A percentile compares a stretch with the other conserved stretches of the same genome.
phyloP scores from a whole-genome alignment of 1,140 invertebrate species.

The Lordiphosa stackelbergi region DNA sequence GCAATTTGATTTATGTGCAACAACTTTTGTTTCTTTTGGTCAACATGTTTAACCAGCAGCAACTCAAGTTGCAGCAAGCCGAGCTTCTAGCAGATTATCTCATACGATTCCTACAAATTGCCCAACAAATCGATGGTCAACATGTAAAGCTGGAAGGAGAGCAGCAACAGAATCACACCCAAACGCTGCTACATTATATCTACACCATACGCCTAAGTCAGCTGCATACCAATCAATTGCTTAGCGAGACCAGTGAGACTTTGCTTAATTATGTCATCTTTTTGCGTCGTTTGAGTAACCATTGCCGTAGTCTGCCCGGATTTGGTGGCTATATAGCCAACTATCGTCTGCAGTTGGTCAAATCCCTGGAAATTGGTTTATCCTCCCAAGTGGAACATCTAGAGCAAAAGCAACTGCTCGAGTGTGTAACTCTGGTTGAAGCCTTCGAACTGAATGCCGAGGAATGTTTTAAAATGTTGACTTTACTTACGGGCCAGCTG shows the following conservation, averaged over 20 bases:
- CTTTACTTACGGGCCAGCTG: conserved; percentile 35
- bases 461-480: conserved; percentile 58
- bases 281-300: conserved; percentile 45
- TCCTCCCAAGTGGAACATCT: conserved; percentile 20
- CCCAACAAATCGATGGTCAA: conserved; percentile 37
- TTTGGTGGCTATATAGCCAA: conserved; percentile 46
- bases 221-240: conserved; percentile 47
- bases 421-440: conserved; percentile 50
- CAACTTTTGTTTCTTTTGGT: conserved; percentile 48
- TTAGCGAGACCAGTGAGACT: conserved; percentile 38
- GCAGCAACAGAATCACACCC: conserved; percentile 23
- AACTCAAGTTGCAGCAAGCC: conserved; percentile 34
- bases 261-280: conserved; percentile 54
- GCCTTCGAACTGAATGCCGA: conserved; percentile 45
- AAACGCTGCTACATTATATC: conserved; percentile 63
- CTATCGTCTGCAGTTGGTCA: conserved; percentile 60
- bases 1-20: conserved; percentile 65
- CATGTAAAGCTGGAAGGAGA: conserved; percentile 9
- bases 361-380: conserved; percentile 52
- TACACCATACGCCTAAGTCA: conserved; percentile 48
- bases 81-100: conserved; percentile 46
- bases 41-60: conserved; percentile 35
- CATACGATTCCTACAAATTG: conserved; percentile 53
- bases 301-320: conserved; percentile 34
- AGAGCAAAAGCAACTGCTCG: conserved; percentile 38